Percentiles rank a stretch among this genome's conserved stretches.
These are phyloP conservation scores for Megaptera novaeangliae DNA, from an alignment of 2,113 vertebrate genomes.

Conservation along the genomic window DNA sequence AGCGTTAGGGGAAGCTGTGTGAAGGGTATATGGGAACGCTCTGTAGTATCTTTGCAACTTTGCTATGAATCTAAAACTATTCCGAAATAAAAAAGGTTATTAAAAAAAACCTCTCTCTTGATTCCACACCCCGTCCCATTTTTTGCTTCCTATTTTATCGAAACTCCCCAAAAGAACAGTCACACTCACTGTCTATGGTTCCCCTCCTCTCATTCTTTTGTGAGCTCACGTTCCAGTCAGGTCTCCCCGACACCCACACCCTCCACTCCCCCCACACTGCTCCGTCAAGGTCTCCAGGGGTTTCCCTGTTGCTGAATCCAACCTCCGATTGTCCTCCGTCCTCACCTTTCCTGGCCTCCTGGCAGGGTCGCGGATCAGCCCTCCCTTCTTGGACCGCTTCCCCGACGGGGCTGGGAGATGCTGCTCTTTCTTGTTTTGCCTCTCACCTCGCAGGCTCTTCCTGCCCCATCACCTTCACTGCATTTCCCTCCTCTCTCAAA, in stretches of 20 bases:
- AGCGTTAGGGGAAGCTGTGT: too few species aligned
- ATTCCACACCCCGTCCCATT: neutral
- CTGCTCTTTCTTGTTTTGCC: neutral
- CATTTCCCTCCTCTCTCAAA: neutral
- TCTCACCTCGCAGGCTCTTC: accelerated
- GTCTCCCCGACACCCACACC: neutral
- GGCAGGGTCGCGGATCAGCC: accelerated
- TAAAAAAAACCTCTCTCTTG: neutral
- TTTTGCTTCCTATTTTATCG: neutral
- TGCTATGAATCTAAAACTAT: neutral
- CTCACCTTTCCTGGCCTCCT: neutral
- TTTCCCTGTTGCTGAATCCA: neutral
- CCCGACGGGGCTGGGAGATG: neutral
- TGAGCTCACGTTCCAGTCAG: neutral
- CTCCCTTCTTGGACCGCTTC: neutral
- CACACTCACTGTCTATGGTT: accelerated
- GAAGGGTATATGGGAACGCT: neutral
- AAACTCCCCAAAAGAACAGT: neutral
- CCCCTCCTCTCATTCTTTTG: neutral
- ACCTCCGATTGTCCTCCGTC: neutral
- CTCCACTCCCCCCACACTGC: accelerated
- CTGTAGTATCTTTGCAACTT: neutral
- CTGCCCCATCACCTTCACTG: neutral
- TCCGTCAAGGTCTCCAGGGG: accelerated
- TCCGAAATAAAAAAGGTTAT: neutral